phyloP scores from a whole-genome alignment of 1,140 invertebrate genomes.

The Ooceraea biroi region DNA sequence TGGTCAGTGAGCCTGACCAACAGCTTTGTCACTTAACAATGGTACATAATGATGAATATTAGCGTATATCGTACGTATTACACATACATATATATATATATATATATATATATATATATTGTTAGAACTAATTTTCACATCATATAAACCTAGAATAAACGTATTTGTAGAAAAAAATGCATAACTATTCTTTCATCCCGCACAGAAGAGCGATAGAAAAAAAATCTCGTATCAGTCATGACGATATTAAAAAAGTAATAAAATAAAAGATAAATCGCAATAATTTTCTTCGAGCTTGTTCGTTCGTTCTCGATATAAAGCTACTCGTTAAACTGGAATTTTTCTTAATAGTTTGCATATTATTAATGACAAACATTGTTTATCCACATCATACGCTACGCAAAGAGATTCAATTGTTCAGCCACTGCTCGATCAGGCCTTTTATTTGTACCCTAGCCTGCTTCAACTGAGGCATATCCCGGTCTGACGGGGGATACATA shows the following conservation, averaged over 20 bases:
- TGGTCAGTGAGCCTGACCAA: conserved; percentile 64
- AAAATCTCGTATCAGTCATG: neutral
- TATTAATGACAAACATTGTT: no score
- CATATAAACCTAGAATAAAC: conserved; percentile 71
- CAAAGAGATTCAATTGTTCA: conserved; percentile 70
- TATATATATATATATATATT: conserved; percentile 57
- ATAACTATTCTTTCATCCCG: conserved; percentile 51
- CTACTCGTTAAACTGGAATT: no score
- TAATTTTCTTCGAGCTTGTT: no score
- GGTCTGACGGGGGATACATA: conserved; percentile 90
- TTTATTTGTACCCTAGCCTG: conserved; percentile 88
- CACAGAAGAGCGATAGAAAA: conserved; percentile 39
- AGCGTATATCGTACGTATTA: conserved; percentile 54
- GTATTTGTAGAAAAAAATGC: conserved; percentile 72
- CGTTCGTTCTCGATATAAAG: no score
- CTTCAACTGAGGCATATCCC: conserved; percentile 88
- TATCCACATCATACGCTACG: no score
- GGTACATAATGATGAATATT: conserved; percentile 43
- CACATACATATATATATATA: no score
- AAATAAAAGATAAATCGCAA: no score
- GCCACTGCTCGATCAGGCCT: conserved; percentile 87
- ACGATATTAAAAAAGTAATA: no score
- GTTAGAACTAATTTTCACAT: conserved; percentile 51
- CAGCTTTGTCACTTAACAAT: conserved; percentile 60
- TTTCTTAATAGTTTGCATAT: no score